Evolutionary conservation across 2,888 invertebrate species (phyloP).

Genomic region (Amphipyra berbera): DNA sequence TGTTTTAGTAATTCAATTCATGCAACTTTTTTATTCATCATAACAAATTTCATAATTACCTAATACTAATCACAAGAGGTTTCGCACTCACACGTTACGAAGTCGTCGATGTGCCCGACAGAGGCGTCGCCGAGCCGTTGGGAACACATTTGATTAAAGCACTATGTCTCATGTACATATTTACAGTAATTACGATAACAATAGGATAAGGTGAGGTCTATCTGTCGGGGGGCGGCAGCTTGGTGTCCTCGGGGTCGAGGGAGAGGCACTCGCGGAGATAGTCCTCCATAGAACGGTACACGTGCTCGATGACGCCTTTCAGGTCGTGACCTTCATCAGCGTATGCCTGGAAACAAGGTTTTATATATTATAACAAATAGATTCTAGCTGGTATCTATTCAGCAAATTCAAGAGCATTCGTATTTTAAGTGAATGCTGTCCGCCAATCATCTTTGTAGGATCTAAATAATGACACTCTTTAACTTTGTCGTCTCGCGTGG

Average conservation of each 20-base stretch:
- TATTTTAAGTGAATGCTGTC: too few species aligned
- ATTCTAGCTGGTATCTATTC: background rate
- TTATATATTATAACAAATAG: background rate
- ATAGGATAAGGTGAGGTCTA: conserved; percentile 71
- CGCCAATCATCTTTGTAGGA: too few species aligned
- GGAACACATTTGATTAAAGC: conserved; percentile 88
- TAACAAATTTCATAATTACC: conserved; percentile 74
- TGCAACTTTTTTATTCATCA: conserved; percentile 63
- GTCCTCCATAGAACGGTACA: conserved; percentile 98
- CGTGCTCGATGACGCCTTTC: conserved; percentile 96
- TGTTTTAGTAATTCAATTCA: conserved; percentile 65
- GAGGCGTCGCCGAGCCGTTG: conserved; percentile 71
- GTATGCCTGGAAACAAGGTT: conserved; percentile 92
- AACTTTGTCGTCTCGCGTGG: too few species aligned
- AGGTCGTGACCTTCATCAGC: conserved; percentile 97
- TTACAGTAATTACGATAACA: conserved; percentile 81
- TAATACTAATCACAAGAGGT: conserved; percentile 62
- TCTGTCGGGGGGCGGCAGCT: conserved; percentile 91
- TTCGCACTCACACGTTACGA: conserved; percentile 56
- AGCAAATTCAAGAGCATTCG: too few species aligned
- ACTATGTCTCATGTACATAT: conserved; percentile 87
- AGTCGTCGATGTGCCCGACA: conserved; percentile 51
- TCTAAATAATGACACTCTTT: too few species aligned
- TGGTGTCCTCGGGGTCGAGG: conserved; percentile 94
- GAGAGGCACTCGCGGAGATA: conserved; percentile 97